Conservation (phyloP, 2,797 vertebrate species). For the Neoniphon sammara region DNA sequence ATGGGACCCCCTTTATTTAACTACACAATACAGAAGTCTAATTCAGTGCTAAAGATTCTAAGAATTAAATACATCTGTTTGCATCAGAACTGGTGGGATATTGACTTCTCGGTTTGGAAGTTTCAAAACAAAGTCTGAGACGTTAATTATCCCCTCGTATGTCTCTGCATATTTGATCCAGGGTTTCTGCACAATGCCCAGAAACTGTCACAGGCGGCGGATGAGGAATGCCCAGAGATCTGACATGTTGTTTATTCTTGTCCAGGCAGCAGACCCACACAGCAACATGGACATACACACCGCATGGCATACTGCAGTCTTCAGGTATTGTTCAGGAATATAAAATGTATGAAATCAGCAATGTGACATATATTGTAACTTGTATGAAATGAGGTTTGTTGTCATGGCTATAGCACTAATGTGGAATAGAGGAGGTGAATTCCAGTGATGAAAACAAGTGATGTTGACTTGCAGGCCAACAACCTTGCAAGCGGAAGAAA, state of each 20-base stretch:
- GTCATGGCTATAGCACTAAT: background rate
- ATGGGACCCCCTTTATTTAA: too few relatives aligned
- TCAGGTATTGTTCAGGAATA: background rate
- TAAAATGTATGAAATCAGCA: background rate
- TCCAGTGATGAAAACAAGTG: background rate
- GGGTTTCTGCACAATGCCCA: background rate
- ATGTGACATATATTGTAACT: background rate
- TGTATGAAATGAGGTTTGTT: background rate
- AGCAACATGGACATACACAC: background rate
- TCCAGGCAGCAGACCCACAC: slow-evolving; percentile 7
- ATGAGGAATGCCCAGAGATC: background rate
- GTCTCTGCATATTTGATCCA: slow-evolving; percentile 2
- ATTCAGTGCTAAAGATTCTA: background rate
- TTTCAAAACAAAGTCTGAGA: background rate
- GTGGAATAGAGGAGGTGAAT: background rate
- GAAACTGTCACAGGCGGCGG: background rate
- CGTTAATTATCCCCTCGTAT: background rate
- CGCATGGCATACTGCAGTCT: background rate
- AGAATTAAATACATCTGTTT: background rate
- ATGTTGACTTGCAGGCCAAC: background rate
- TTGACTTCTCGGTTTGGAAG: background rate
- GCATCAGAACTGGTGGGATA: background rate
- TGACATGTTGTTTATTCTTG: background rate
- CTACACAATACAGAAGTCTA: too few relatives aligned
- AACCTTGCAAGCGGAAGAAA: background rate